Evolutionary conservation across 1,140 invertebrate species (phyloP).

Genomic region (Drosophila azteca): DNA sequence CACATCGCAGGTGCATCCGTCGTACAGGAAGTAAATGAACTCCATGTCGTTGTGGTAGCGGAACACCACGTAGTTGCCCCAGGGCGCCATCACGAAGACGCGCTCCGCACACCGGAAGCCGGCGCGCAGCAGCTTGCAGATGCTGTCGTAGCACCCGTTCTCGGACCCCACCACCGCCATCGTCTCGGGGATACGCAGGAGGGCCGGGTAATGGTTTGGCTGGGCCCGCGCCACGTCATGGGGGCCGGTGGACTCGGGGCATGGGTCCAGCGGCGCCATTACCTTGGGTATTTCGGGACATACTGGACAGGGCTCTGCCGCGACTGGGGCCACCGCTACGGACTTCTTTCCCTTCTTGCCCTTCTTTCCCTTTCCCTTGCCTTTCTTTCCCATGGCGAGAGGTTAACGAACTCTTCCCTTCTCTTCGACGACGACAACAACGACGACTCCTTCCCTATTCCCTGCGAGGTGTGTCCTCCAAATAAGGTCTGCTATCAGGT

Average conservation of each 20-base stretch:
- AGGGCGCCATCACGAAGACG: slow-evolving; percentile 78
- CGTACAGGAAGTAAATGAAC: slow-evolving; percentile 75
- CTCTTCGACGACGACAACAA: slow-evolving; percentile 8
- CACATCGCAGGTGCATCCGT: slow-evolving; percentile 81
- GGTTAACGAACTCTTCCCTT: slow-evolving; percentile 11
- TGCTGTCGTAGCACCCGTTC: slow-evolving; percentile 79
- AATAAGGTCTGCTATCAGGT: neutral
- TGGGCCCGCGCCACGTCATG: slow-evolving; percentile 67
- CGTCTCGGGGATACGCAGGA: slow-evolving; percentile 70
- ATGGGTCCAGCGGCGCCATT: slow-evolving; percentile 63
- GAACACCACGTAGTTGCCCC: slow-evolving; percentile 82
- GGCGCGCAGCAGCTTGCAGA: slow-evolving; percentile 75
- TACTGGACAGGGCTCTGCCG: slow-evolving; percentile 47
- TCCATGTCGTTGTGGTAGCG: slow-evolving; percentile 68
- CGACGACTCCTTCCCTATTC: slow-evolving; percentile 32
- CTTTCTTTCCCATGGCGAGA: slow-evolving; percentile 27
- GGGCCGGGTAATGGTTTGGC: slow-evolving; percentile 77
- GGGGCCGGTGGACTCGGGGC: slow-evolving; percentile 59
- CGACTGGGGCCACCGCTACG: slow-evolving; percentile 2
- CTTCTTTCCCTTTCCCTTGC: slow-evolving; percentile 41
- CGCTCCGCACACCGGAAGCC: slow-evolving; percentile 79
- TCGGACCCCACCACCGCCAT: slow-evolving; percentile 81
- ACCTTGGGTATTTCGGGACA: slow-evolving; percentile 60
- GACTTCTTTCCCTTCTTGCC: slow-evolving; percentile 32
- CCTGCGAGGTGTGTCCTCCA: neutral